Base-by-base conservation (phyloP, 2,113 vertebrate species). In the Columba livia region DNA sequence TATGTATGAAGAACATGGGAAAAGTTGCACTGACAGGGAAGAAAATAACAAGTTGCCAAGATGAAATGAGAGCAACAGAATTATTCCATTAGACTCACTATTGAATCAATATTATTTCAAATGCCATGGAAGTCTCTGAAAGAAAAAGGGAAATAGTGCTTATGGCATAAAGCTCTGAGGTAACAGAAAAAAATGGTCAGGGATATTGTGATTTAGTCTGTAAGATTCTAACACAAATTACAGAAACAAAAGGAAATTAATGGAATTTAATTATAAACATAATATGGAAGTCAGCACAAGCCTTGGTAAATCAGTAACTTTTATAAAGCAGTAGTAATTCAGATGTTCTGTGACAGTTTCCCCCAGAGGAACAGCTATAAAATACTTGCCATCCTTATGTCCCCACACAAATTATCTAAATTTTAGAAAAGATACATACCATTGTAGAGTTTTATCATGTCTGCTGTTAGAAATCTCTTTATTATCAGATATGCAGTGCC, bases 401-500 rank as follows among this genome's bases (percentile, higher is more conserved):
- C 29, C 32, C 9, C 10, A 29, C 5, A 11, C 13, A 14, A 89
- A 95, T 48, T 28, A 71, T 6, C 17, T 12, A 67, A 42, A 3
- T 66, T 67, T 48, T 51, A 15, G 77, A 34, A 57, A 47, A 32
- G 47, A 36, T 69, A 96, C 96, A 3, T 98, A 99, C 99, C 99
- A 93, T 91, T 93, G 18, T 89, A 96, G 61, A 91, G 93, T 69
- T 87, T 96, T 61, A 95, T 88, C 69, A 91, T 92, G 79, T 98
- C 98, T 31, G 70, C 58, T 48, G 93, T 97, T 69, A 97, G 83
- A 94, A 99, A 99, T 93, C 97, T 98, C 97, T 99, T 99, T 96
- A 99, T 97, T 77, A 99, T 96, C 36, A 99, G 98, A 93, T 98
- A 99, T 23, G 99, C 99, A 54, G 98, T 98, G 40, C 99, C 97